Percentiles rank a stretch among this genome's conserved stretches.
Conservation (phyloP, 2,113 vertebrate species). For the Actinemys pallida region DNA sequence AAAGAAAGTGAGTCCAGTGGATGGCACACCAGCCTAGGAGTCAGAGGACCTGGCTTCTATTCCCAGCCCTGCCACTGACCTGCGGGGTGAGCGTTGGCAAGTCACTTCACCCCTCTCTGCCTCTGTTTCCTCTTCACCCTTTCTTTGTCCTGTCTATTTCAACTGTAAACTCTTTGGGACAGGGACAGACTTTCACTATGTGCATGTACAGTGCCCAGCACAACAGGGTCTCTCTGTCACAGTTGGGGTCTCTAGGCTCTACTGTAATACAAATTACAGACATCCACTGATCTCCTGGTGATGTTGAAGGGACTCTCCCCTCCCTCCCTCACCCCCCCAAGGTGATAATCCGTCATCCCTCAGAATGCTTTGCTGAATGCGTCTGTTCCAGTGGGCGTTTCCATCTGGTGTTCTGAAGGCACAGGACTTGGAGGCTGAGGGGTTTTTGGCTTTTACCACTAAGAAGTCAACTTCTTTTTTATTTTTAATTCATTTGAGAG, state of each 20-base stretch:
- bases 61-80: not conserved
- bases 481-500: not conserved
- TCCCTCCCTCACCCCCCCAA: rapidly evolving
- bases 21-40: not conserved
- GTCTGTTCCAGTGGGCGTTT: not conserved
- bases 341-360: rapidly evolving
- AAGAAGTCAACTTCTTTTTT: not conserved
- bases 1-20: not conserved
- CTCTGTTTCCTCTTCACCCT: not conserved
- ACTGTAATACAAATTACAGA: not conserved
- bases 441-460: not conserved
- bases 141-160: rapidly evolving
- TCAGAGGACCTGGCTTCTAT: not conserved
- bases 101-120: not conserved
- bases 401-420: not conserved
- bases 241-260: not conserved
- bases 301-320: not conserved
- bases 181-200: not conserved
- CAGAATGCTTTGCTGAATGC: rapidly evolving
- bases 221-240: not conserved
- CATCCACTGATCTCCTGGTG: not conserved
- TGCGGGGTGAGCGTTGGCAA: rapidly evolving
- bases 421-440: not conserved
- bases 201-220: not conserved
- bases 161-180: not conserved